These are phyloP conservation scores for Eremophila alpestris DNA, from an alignment of 2,797 vertebrate species.

Conservation along the genomic window DNA sequence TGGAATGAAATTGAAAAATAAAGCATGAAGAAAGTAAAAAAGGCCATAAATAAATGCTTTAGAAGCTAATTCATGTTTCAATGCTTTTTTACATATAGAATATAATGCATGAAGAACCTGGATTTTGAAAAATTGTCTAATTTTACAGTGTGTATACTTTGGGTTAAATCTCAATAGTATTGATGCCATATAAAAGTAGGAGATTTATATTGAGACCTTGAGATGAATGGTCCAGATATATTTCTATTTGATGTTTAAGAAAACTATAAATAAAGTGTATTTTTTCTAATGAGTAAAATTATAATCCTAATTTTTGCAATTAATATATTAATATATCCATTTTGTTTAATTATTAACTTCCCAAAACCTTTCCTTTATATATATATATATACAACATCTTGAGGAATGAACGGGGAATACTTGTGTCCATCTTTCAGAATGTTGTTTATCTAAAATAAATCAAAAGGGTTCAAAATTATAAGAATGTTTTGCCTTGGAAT, in stretches of 20 bases:
- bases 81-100: neutral
- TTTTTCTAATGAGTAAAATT: neutral
- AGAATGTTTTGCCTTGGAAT: neutral
- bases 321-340: neutral
- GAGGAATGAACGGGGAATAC: neutral
- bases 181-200: neutral
- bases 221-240: neutral
- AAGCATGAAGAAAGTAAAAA: neutral
- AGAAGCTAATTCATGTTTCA: neutral
- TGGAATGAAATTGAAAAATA: neutral
- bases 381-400: neutral
- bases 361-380: neutral
- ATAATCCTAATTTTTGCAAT: neutral
- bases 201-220: neutral
- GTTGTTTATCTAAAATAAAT: neutral
- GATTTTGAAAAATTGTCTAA: neutral
- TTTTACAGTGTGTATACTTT: neutral
- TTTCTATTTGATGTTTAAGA: neutral
- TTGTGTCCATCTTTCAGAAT: neutral
- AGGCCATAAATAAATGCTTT: neutral
- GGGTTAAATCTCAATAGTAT: neutral
- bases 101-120: neutral
- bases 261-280: neutral
- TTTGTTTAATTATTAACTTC: neutral
- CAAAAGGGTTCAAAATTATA: neutral